phyloP scores from a whole-genome alignment of 2,113 vertebrate genomes.

The Toxostoma redivivum region DNA sequence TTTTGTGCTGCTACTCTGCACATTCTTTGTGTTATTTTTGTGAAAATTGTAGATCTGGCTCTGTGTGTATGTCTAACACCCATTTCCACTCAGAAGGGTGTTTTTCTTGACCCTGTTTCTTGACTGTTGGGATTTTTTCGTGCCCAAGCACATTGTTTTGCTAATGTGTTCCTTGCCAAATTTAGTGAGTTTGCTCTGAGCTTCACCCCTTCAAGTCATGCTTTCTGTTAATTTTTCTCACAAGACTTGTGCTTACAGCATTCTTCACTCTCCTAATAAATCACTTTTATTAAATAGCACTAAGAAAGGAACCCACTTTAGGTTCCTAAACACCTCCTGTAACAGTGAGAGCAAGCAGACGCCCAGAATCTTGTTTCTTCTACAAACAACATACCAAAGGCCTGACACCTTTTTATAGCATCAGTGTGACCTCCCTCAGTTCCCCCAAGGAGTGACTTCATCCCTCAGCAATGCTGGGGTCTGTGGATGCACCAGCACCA shows the following conservation, averaged over 20 bases:
- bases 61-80: background rate
- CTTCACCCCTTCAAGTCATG: background rate
- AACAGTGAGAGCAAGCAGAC: background rate
- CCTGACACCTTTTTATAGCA: constrained; percentile 36
- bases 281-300: background rate
- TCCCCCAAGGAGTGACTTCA: constrained; percentile 1
- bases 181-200: background rate
- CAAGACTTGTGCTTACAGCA: background rate
- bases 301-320: background rate
- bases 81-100: background rate
- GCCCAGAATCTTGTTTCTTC: background rate
- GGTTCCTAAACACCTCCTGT: background rate
- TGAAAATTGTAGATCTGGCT: background rate
- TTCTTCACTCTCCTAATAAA: background rate
- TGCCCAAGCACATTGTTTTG: background rate
- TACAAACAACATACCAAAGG: constrained; percentile 4
- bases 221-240: background rate
- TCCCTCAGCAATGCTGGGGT: background rate
- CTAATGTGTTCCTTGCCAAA: background rate
- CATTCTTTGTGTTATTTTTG: background rate
- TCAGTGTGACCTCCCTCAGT: background rate
- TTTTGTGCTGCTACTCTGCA: background rate
- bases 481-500: background rate
- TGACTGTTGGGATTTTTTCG: background rate
- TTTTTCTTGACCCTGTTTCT: background rate